These are phyloP conservation scores for Hylomyscus alleni DNA, from an alignment of 2,797 vertebrate genomes.

Conservation along the genomic window DNA sequence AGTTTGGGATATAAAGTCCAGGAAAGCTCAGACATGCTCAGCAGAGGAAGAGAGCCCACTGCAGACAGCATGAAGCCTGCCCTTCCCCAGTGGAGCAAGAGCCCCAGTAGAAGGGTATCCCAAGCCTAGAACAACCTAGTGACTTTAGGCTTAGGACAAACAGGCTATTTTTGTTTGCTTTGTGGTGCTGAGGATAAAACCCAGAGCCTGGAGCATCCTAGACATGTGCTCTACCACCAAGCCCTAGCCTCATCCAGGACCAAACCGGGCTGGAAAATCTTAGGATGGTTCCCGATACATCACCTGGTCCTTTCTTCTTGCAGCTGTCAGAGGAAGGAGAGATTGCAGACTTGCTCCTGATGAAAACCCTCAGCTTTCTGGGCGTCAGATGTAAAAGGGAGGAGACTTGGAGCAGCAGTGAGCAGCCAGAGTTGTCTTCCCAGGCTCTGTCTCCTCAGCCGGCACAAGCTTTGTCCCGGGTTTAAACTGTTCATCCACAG, in stretches of 20 bases:
- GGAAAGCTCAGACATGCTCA: neutral
- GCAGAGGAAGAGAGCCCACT: neutral
- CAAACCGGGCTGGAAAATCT: neutral
- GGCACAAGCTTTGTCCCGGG: neutral
- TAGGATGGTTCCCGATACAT: neutral
- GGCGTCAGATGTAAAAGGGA: conserved; percentile 93
- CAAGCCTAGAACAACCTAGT: neutral
- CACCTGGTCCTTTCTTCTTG: conserved; percentile 36
- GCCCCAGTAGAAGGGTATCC: neutral
- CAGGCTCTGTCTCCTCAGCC: neutral
- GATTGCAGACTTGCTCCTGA: conserved; percentile 95
- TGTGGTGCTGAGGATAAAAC: neutral
- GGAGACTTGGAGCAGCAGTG: neutral
- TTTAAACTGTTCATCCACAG: neutral
- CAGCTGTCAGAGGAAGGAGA: conserved; percentile 97
- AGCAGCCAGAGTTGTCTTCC: neutral
- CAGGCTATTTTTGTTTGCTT: neutral
- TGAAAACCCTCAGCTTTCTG: conserved; percentile 94
- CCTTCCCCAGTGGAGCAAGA: neutral
- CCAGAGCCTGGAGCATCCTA: neutral
- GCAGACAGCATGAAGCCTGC: neutral
- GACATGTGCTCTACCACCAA: too few relatives aligned
- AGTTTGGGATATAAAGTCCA: neutral
- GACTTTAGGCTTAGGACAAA: neutral
- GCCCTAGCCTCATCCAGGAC: neutral